Percentiles rank a stretch among this genome's conserved stretches.
Evolutionary conservation across 1,140 invertebrate genomes (phyloP).

Genomic region (Microplitis demolitor): DNA sequence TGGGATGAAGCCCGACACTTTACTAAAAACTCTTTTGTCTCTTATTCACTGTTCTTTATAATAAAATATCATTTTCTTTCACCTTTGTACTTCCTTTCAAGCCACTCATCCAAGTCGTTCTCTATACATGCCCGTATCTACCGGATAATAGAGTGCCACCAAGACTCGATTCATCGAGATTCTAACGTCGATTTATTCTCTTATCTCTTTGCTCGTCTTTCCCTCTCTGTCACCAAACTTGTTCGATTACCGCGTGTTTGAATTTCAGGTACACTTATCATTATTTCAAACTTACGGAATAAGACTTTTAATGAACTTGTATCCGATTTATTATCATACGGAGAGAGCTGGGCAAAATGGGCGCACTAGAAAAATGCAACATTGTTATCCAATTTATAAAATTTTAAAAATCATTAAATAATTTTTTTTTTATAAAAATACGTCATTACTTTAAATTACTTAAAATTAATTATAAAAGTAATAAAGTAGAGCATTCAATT

Average conservation of each 20-base stretch:
- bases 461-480: too few relatives aligned
- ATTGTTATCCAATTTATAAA: too few relatives aligned
- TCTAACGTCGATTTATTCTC: conserved; percentile 8
- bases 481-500: too few relatives aligned
- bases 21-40: neutral
- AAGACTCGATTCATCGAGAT: conserved; percentile 16
- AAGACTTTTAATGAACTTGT: neutral
- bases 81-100: neutral
- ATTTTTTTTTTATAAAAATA: too few relatives aligned
- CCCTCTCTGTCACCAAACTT: neutral
- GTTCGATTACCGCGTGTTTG: neutral
- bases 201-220: neutral
- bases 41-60: neutral
- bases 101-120: neutral
- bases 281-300: neutral
- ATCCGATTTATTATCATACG: too few relatives aligned
- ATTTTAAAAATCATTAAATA: too few relatives aligned
- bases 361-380: too few relatives aligned
- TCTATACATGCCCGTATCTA: conserved; percentile 8
- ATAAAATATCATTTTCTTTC: neutral
- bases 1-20: conserved; percentile 13
- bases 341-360: too few relatives aligned
- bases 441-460: too few relatives aligned
- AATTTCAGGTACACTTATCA: neutral
- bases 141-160: conserved; percentile 17